Conservation (phyloP, 2,888 invertebrate genomes). For the Pristionchus mayeri region DNA sequence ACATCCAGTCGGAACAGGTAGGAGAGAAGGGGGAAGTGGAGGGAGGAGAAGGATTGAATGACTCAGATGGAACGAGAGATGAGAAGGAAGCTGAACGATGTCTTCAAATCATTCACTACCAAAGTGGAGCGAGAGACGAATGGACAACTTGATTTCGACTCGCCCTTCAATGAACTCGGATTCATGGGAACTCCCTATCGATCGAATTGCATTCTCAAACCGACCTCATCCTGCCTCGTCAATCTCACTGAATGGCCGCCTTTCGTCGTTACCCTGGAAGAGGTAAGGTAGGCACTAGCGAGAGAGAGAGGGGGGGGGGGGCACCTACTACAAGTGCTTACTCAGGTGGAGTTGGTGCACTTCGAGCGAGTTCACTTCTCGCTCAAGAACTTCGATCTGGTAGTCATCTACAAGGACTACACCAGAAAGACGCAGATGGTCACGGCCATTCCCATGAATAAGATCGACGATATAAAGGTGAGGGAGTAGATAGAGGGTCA, state of each 20-base stretch:
- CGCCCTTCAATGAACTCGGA: slow-evolving; percentile 96
- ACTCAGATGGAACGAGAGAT: slow-evolving; percentile 90
- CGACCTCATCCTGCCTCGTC: slow-evolving; percentile 95
- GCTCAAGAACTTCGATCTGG: slow-evolving; percentile 99
- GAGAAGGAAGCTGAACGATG: slow-evolving; percentile 94
- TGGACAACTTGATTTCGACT: slow-evolving; percentile 97
- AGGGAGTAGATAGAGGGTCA: not conserved
- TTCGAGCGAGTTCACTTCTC: slow-evolving; percentile 99
- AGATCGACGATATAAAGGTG: slow-evolving; percentile 98
- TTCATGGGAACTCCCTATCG: slow-evolving; percentile 98
- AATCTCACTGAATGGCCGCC: slow-evolving; percentile 99
- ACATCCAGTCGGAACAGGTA: slow-evolving; percentile 94
- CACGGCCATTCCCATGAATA: slow-evolving; percentile 97
- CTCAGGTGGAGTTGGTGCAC: slow-evolving; percentile 97
- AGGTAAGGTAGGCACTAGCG: too few species aligned
- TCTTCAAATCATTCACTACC: slow-evolving; percentile 98
- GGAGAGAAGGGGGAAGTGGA: not conserved
- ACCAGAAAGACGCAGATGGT: slow-evolving; percentile 93
- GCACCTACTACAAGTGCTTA: too few species aligned
- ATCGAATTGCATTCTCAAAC: slow-evolving; percentile 83
- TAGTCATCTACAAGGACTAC: slow-evolving; percentile 98
- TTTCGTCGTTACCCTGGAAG: slow-evolving; percentile 90
- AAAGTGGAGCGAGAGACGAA: slow-evolving; percentile 94
- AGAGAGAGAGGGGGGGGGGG: too few species aligned
- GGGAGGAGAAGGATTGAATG: not conserved